These are phyloP conservation scores for Siniperca scherzeri DNA, from an alignment of 2,797 vertebrate species.

Conservation along the genomic window DNA sequence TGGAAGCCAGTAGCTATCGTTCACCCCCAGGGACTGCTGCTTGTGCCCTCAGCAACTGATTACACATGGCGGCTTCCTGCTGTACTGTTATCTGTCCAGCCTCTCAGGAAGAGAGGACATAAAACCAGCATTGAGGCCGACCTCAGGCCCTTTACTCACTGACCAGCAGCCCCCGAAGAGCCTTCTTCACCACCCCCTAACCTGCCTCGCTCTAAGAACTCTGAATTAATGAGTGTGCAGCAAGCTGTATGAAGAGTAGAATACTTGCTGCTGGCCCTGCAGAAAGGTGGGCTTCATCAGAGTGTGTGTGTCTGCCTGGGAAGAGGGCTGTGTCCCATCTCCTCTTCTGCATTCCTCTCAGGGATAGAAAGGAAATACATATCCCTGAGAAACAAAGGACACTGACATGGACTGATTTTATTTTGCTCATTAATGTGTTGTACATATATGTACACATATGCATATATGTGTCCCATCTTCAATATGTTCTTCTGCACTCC, in stretches of 20 bases:
- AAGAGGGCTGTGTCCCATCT: no score
- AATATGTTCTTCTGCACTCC: no score
- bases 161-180: constrained; percentile 11
- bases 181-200: constrained; percentile 13
- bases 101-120: constrained; percentile 43
- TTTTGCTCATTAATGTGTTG: no score
- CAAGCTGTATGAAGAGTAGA: constrained; percentile 17
- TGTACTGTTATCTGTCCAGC: constrained; percentile 54
- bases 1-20: constrained; percentile 50
- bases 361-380: no score
- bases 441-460: no score
- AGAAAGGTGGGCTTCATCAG: neutral
- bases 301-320: no score
- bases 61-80: constrained; percentile 36
- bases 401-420: no score
- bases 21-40: constrained; percentile 31
- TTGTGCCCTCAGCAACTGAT: constrained; percentile 55
- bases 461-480: no score
- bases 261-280: neutral
- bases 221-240: constrained; percentile 50
- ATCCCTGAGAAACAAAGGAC: no score
- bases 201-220: constrained; percentile 4
- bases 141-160: constrained; percentile 41
- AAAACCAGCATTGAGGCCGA: constrained; percentile 43
- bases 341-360: no score